Percentiles rank a stretch among this genome's conserved stretches.
Conservation (phyloP, 2,888 invertebrate genomes). For the Ophion obscuratus region DNA sequence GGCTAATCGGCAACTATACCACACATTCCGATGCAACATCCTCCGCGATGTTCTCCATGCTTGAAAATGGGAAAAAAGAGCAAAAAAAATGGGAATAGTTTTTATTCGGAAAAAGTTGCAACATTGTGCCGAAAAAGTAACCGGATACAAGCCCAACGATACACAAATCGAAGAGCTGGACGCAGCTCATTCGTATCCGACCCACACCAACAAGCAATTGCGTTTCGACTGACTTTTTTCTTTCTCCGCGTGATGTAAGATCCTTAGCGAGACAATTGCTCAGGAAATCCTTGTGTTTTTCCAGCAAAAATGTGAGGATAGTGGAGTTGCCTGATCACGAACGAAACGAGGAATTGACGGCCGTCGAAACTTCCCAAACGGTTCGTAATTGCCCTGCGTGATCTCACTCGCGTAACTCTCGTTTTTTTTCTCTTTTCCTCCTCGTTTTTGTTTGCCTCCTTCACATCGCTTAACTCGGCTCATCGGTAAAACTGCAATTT, state of each 20-base stretch:
- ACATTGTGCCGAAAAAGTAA: too few relatives aligned
- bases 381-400: slow-evolving; percentile 68
- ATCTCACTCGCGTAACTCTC: background rate
- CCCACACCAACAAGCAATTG: too few relatives aligned
- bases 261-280: background rate
- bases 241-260: background rate
- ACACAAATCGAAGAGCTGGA: too few relatives aligned
- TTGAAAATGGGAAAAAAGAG: too few relatives aligned
- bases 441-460: background rate
- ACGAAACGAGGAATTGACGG: slow-evolving; percentile 75
- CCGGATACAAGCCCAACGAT: too few relatives aligned
- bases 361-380: slow-evolving; percentile 72
- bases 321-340: slow-evolving; percentile 79
- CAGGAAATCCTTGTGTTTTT: slow-evolving; percentile 43
- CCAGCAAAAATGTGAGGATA: slow-evolving; percentile 80
- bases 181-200: too few relatives aligned
- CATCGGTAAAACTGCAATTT: background rate
- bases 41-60: too few relatives aligned
- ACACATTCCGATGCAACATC: too few relatives aligned
- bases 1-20: background rate
- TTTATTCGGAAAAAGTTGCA: too few relatives aligned
- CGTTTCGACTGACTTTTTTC: background rate
- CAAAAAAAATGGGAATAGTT: too few relatives aligned
- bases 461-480: background rate
- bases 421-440: background rate